Evolutionary conservation across 2,113 vertebrate genomes (phyloP), one percentile per base, ranked within the genome.

Genomic region (Mionectes macconnelli): DNA sequence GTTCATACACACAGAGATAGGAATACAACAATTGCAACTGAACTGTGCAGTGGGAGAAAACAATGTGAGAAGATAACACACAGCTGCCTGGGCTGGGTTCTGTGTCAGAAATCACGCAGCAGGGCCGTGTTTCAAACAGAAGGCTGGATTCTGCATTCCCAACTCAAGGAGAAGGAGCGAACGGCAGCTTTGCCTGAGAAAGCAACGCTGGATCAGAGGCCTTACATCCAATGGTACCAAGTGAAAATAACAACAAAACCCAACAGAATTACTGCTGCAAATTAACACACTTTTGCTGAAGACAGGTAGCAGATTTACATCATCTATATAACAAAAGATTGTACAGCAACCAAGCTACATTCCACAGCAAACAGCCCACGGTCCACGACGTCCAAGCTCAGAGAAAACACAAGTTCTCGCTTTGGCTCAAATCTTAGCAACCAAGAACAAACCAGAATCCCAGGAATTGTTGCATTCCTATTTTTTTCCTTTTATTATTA

Each of bases 401-500:
- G 96, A 70, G 87, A 82, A 89, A 96, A 96, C 68, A 87, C 78
- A 94, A 72, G 84, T 67, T 95, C 87, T 89, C 87, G 82, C 92
- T 96, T 89, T 78, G 84, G 95, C 87, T 90, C 87, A 94, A 97
- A 96, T 92, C 72, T 87, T 18, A 86, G 49, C 89, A 97, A 96
- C 91, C 92, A 91, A 96, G 94, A 94, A 97, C 79, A 96, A 97
- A 96, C 77, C 44, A 74, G 50, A 97, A 96, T 97, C 87, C 89
- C 93, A 86, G 84, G 89, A 97, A 97, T 95, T 97, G 97, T 98
- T 98, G 98, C 97, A 98, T 97, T 97, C 97, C 97, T 98, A 97
- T 96, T 84, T 84, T 79, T n/a, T 70, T 40, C 42, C 40, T 5
- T 59, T 59, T 59, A n/a, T 67, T 57, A 40, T 50, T 25, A 5